Percentiles rank a stretch among this genome's conserved stretches.
Conservation (phyloP, 1,140 invertebrate species). For the Trichomalopsis sarcophagae region DNA sequence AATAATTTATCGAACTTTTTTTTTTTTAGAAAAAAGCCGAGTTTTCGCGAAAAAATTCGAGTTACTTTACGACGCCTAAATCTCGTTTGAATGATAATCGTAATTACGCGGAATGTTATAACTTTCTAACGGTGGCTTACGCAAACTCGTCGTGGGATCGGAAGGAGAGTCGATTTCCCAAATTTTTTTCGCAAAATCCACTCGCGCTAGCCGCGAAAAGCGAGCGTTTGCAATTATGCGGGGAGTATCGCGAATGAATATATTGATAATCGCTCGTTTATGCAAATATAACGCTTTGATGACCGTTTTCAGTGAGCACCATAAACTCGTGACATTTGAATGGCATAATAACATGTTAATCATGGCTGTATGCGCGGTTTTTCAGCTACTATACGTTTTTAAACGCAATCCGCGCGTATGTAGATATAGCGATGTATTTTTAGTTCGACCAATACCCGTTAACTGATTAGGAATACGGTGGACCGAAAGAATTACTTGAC, state of each 20-base stretch:
- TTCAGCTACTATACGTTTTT: conserved; percentile 32
- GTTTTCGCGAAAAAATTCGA: neutral
- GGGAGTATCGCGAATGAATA: conserved; percentile 16
- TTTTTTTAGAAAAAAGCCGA: neutral
- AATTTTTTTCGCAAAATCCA: conserved; percentile 14
- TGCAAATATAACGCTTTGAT: conserved; percentile 61
- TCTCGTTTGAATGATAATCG: neutral
- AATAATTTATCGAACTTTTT: neutral
- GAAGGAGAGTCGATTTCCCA: neutral
- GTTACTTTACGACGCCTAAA: neutral
- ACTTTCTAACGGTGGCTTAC: conserved; percentile 1
- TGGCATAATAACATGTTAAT: conserved; percentile 49
- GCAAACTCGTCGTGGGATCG: conserved; percentile 18
- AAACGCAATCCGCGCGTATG: neutral
- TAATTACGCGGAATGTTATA: neutral
- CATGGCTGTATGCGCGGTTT: conserved; percentile 27
- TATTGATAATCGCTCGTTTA: conserved; percentile 45
- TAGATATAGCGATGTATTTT: neutral
- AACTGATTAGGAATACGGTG: conserved; percentile 13
- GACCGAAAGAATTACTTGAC: neutral
- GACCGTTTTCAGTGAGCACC: conserved; percentile 50
- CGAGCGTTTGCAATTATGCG: neutral
- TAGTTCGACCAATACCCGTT: neutral
- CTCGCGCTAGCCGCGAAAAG: neutral
- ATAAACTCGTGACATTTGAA: conserved; percentile 53